A percentile compares a stretch with the other conserved stretches of the same genome.
Conservation (phyloP, 2,797 vertebrate species). For the Nasua narica region DNA sequence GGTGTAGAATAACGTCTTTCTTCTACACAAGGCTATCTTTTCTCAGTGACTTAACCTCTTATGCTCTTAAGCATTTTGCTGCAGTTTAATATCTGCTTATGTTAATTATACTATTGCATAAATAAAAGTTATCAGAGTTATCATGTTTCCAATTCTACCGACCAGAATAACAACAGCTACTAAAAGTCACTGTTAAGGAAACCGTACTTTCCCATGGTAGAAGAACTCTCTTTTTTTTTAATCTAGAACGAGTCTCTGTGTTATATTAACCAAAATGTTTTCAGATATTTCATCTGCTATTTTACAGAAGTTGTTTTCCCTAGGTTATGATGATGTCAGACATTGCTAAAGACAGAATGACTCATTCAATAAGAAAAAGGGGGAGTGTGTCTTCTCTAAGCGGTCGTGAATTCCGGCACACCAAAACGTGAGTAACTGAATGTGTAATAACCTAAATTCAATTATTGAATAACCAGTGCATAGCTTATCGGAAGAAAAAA, state of each 20-base stretch:
- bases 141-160: background rate
- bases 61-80: background rate
- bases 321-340: constrained; percentile 82
- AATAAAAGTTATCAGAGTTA: background rate
- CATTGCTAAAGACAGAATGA: constrained; percentile 80
- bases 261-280: background rate
- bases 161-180: background rate
- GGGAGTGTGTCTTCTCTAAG: constrained; percentile 82
- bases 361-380: constrained; percentile 81
- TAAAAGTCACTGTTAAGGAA: background rate
- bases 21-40: background rate
- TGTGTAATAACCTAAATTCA: background rate
- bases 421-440: constrained; percentile 84
- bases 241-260: background rate
- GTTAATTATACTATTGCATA: background rate
- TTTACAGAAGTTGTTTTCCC: background rate
- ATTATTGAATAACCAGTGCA: background rate
- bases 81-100: background rate
- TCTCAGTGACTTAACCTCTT: background rate
- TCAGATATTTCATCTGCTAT: background rate
- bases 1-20: background rate
- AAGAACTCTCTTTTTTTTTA: background rate
- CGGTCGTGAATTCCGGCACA: constrained; percentile 81
- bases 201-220: background rate
- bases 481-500: background rate